phyloP scores from a whole-genome alignment of 1,140 invertebrate genomes.

The Brachionus plicatilis region DNA sequence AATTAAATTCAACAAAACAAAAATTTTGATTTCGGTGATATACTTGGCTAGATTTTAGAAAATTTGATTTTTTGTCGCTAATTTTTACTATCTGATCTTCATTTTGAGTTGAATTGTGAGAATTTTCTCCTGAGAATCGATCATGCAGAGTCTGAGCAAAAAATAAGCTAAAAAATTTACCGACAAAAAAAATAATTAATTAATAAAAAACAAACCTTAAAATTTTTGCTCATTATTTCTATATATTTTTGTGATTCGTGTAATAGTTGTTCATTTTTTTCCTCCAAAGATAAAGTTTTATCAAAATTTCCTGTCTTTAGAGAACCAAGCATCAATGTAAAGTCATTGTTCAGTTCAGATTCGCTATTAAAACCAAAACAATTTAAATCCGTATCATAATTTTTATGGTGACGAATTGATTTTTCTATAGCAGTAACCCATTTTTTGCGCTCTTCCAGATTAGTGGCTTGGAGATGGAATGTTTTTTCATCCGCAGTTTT shows the following conservation, averaged over 20 bases:
- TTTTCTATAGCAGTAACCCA: conserved; percentile 92
- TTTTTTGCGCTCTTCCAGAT: conserved; percentile 70
- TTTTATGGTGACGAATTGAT: conserved; percentile 73
- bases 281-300: not conserved
- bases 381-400: not conserved
- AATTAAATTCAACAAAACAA: not conserved
- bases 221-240: not conserved
- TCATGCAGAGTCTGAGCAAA: not conserved
- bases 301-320: not conserved
- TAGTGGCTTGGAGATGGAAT: conserved; percentile 83
- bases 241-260: not conserved
- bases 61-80: not conserved
- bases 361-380: not conserved
- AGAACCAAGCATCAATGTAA: not conserved
- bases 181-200: not conserved
- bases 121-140: not conserved
- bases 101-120: not conserved
- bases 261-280: not conserved
- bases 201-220: not conserved
- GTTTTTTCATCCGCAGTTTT: conserved; percentile 90
- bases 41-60: conserved; percentile 18
- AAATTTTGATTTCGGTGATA: not conserved
- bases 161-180: not conserved
- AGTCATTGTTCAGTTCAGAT: not conserved
- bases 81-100: not conserved